Evolutionary conservation across 2,888 invertebrate species (phyloP).

Genomic region (Cosmorhoe ocellata): DNA sequence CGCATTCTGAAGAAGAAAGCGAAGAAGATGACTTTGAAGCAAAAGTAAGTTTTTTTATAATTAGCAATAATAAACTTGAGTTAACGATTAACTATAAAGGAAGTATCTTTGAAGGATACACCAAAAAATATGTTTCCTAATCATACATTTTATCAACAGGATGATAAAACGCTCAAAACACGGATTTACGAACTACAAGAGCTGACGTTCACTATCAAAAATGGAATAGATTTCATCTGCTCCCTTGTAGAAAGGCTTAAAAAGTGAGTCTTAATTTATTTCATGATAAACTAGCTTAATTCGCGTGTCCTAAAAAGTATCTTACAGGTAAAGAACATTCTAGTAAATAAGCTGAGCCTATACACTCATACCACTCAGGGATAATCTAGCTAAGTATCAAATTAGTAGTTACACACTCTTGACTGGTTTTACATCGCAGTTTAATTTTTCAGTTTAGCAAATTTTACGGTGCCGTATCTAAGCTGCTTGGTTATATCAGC

Average conservation of each 20-base stretch:
- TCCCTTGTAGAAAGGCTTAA: conserved; percentile 67
- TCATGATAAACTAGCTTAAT: too few relatives aligned
- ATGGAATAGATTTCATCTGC: conserved; percentile 71
- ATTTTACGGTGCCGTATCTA: conserved; percentile 72
- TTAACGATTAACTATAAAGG: too few relatives aligned
- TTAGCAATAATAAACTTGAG: too few relatives aligned
- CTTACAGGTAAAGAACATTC: too few relatives aligned
- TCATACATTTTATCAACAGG: conserved; percentile 55
- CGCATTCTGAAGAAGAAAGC: conserved; percentile 57
- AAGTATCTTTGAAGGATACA: too few relatives aligned
- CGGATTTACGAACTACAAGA: conserved; percentile 68
- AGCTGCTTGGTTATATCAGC: conserved; percentile 65
- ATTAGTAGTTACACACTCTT: too few relatives aligned
- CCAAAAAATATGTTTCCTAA: too few relatives aligned
- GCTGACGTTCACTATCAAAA: conserved; percentile 74
- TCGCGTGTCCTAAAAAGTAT: too few relatives aligned
- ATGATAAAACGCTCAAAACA: conserved; percentile 69
- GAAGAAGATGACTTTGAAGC: conserved; percentile 64
- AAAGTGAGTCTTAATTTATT: conserved; percentile 55
- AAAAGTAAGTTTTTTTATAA: conserved; percentile 44
- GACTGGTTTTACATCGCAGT: too few relatives aligned
- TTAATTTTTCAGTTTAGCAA: conserved; percentile 60
- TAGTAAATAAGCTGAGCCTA: too few relatives aligned
- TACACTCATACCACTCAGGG: too few relatives aligned
- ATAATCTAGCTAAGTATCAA: too few relatives aligned